Conservation (phyloP, 2,797 vertebrate species). For the Mareca strepera region DNA sequence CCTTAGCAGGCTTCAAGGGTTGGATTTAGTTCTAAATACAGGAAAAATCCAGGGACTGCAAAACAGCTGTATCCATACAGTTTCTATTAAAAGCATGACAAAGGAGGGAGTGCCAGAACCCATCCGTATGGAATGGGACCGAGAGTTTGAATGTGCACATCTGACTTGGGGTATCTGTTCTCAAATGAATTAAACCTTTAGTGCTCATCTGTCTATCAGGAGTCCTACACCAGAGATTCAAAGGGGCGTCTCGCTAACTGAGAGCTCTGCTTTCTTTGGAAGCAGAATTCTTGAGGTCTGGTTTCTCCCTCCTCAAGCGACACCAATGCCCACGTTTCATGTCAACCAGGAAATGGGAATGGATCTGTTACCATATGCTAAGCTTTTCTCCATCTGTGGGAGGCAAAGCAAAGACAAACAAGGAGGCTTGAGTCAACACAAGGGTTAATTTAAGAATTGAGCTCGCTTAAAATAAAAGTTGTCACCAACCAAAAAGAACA, state of each 20-base stretch:
- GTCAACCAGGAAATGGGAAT: neutral
- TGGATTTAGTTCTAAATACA: neutral
- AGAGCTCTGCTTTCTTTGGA: neutral
- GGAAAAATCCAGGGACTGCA: neutral
- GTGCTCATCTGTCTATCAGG: neutral
- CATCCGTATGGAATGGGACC: neutral
- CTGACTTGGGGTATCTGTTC: neutral
- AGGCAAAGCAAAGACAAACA: slow-evolving; percentile 65
- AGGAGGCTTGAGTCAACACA: slow-evolving; percentile 51
- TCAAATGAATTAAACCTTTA: neutral
- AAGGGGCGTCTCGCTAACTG: neutral
- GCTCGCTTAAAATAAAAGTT: slow-evolving; percentile 66
- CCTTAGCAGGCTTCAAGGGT: neutral
- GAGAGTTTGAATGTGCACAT: neutral
- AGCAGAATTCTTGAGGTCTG: neutral
- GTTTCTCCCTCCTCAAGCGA: neutral
- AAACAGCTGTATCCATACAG: neutral
- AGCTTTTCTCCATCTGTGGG: slow-evolving; percentile 7
- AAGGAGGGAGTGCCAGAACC: neutral
- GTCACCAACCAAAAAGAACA: slow-evolving; percentile 69
- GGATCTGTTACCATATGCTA: neutral
- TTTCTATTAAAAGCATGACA: neutral
- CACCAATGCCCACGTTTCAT: neutral
- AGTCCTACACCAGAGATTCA: neutral
- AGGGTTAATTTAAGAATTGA: slow-evolving; percentile 65